Evolutionary conservation across 2,113 vertebrate genomes (phyloP).

Genomic region (Brachionichthys hirsutus): DNA sequence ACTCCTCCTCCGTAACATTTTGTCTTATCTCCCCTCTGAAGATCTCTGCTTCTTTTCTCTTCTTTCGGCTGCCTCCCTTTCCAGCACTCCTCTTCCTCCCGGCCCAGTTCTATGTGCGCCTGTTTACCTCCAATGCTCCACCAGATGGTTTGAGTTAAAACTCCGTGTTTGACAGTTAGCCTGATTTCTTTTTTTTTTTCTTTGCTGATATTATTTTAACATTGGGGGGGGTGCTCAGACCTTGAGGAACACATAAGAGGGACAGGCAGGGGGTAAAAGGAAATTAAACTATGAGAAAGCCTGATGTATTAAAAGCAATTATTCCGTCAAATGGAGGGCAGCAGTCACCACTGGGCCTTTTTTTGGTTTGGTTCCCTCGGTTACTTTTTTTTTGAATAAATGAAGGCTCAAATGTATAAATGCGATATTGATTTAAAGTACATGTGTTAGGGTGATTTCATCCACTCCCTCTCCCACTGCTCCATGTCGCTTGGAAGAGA

Average conservation of each 20-base stretch:
- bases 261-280: conserved; percentile 62
- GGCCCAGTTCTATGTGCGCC: conserved; percentile 53
- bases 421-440: conserved; percentile 82
- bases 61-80: conserved; percentile 24
- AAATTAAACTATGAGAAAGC: conserved; percentile 74
- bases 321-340: conserved; percentile 72
- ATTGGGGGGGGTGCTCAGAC: conserved; percentile 57
- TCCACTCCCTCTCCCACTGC: conserved; percentile 69
- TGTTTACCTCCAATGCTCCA: conserved; percentile 72
- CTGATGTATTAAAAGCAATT: conserved; percentile 74
- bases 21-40: conserved; percentile 44
- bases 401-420: conserved; percentile 73
- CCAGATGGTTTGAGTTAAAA: conserved; percentile 81
- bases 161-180: conserved; percentile 70
- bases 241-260: conserved; percentile 56
- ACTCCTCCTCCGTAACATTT: conserved; percentile 43
- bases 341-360: conserved; percentile 58
- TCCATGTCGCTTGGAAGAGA: conserved; percentile 67
- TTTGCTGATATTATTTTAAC: conserved; percentile 72
- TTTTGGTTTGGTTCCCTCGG: conserved; percentile 56
- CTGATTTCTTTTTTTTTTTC: conserved; percentile 33
- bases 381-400: conserved; percentile 60
- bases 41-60: conserved; percentile 48
- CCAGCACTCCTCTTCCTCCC: conserved; percentile 29
- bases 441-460: conserved; percentile 81